These are phyloP conservation scores for Rhadina sibilatrix DNA, from an alignment of 2,113 vertebrate genomes.

Conservation along the genomic window DNA sequence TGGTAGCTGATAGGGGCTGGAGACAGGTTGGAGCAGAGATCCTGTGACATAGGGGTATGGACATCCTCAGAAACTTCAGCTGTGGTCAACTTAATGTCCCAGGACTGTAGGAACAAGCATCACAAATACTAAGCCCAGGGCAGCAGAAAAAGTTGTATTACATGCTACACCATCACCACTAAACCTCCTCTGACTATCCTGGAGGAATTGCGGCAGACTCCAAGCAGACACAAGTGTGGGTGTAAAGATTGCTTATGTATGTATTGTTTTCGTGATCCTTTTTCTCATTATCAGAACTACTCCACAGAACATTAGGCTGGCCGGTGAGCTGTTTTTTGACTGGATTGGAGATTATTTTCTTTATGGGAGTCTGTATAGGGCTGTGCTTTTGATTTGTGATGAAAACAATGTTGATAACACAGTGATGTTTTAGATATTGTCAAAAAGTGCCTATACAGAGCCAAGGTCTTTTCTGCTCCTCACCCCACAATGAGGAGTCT, in stretches of 20 bases:
- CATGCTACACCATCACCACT: background rate
- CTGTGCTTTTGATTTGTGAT: background rate
- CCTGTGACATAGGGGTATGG: rapidly evolving
- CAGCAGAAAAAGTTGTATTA: background rate
- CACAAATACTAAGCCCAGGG: background rate
- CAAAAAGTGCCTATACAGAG: background rate
- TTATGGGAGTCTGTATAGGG: background rate
- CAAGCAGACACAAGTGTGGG: background rate
- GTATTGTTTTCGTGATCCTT: rapidly evolving
- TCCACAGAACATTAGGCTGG: background rate
- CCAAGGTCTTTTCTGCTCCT: background rate
- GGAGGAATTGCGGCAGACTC: background rate
- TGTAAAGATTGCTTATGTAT: background rate
- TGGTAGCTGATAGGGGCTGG: background rate
- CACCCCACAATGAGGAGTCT: background rate
- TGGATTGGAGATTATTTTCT: background rate
- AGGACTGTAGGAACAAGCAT: background rate
- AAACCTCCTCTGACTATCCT: background rate
- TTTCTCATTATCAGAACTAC: background rate
- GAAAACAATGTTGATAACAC: background rate
- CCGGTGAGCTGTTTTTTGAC: background rate
- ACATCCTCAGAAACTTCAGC: background rate
- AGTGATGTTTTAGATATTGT: background rate
- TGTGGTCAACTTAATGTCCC: background rate
- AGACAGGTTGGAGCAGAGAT: background rate